These are phyloP conservation scores for Agonopterix alstromeriana DNA, from an alignment of 2,888 invertebrate species.

Conservation along the genomic window DNA sequence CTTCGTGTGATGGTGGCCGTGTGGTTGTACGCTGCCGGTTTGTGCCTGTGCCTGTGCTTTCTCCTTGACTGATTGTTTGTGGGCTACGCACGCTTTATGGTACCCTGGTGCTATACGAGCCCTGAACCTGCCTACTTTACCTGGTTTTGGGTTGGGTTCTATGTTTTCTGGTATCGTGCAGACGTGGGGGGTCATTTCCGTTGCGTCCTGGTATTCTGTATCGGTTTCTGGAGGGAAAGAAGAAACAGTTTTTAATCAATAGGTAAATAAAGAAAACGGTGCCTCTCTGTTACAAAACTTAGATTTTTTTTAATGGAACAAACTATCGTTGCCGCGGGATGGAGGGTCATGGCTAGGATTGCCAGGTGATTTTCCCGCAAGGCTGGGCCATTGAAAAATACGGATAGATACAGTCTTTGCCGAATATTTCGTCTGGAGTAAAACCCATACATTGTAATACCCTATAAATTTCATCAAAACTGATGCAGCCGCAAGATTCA, in stretches of 20 bases:
- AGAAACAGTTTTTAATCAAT: background rate
- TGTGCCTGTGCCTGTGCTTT: constrained; percentile 27
- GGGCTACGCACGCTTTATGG: constrained; percentile 34
- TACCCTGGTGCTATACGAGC: constrained; percentile 59
- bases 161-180: constrained; percentile 36
- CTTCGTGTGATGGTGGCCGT: constrained; percentile 63
- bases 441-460: too few species aligned
- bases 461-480: too few species aligned
- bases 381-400: too few species aligned
- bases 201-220: constrained; percentile 56
- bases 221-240: constrained; percentile 48
- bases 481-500: too few species aligned
- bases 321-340: too few species aligned
- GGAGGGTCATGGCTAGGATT: too few species aligned
- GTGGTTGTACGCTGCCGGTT: constrained; percentile 42
- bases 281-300: background rate
- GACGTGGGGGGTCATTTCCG: constrained; percentile 34
- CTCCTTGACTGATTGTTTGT: constrained; percentile 42
- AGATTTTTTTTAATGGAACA: too few species aligned
- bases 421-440: too few species aligned
- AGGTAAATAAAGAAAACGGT: background rate
- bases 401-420: too few species aligned
- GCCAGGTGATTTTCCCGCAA: too few species aligned
- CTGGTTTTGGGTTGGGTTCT: constrained; percentile 39
- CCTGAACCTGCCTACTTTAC: constrained; percentile 57